Conservation (phyloP, 1,140 invertebrate genomes). For the Conopomorpha cramerella region DNA sequence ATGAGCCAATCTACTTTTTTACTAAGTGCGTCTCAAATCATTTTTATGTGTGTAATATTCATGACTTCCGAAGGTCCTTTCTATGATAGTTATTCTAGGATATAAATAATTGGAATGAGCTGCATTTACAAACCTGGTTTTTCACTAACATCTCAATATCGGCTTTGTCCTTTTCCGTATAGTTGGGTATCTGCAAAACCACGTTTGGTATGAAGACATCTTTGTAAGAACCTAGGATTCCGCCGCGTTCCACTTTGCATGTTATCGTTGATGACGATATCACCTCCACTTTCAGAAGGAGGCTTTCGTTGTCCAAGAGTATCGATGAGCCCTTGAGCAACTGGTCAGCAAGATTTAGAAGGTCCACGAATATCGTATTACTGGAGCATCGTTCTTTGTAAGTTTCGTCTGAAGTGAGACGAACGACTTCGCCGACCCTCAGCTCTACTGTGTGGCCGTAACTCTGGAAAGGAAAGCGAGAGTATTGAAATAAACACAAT, state of each 20-base stretch:
- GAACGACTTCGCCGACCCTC: conserved; percentile 67
- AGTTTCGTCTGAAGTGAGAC: conserved; percentile 74
- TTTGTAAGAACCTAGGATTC: conserved; percentile 42
- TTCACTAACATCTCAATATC: conserved; percentile 77
- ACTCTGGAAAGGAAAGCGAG: conserved; percentile 50
- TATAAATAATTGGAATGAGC: not conserved
- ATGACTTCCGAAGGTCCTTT: no score
- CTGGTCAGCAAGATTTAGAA: conserved; percentile 79
- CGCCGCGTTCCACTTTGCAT: conserved; percentile 58
- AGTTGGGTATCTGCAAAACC: conserved; percentile 76
- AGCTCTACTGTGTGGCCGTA: conserved; percentile 58
- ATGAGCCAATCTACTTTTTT: no score
- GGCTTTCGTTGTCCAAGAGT: conserved; percentile 79
- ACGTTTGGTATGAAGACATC: conserved; percentile 78
- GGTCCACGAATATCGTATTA: conserved; percentile 77
- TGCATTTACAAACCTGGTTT: conserved; percentile 61
- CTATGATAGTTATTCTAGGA: not conserved
- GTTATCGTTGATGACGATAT: conserved; percentile 55
- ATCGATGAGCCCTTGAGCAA: conserved; percentile 69
- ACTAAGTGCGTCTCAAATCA: no score
- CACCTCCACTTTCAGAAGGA: conserved; percentile 76
- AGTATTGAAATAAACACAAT: conserved; percentile 33
- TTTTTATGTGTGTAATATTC: no score
- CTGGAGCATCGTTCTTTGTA: conserved; percentile 72
- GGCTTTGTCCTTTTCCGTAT: conserved; percentile 77